A percentile compares a stretch with the other conserved stretches of the same genome.
phyloP scores from a whole-genome alignment of 2,888 invertebrate genomes.

The Alitta virens region DNA sequence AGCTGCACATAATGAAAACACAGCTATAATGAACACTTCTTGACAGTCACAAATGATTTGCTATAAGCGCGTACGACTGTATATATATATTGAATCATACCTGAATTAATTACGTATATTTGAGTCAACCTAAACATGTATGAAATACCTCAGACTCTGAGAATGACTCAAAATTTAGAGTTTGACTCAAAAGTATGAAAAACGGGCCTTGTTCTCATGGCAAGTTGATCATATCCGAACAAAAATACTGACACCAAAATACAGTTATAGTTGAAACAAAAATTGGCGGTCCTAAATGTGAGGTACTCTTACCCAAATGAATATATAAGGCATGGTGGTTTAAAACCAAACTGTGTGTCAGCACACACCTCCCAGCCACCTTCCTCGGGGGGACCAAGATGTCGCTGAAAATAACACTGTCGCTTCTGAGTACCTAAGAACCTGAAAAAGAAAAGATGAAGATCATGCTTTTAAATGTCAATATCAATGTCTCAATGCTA shows the following conservation, averaged over 20 bases:
- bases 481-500: not conserved
- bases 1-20: not conserved
- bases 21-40: no score
- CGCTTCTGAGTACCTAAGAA: conserved; percentile 17
- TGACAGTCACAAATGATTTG: no score
- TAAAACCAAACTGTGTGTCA: conserved; percentile 41
- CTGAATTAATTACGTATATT: no score
- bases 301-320: conserved; percentile 48
- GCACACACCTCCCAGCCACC: conserved; percentile 55
- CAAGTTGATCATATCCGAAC: not conserved
- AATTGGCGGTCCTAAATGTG: not conserved
- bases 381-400: conserved; percentile 45
- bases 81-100: no score
- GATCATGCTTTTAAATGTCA: not conserved
- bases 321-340: conserved; percentile 45
- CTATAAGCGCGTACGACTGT: no score
- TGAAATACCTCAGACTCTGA: no score
- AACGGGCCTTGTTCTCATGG: not conserved
- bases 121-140: no score
- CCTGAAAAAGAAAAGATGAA: conserved; percentile 7
- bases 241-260: not conserved
- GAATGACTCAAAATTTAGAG: no score
- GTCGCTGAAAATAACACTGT: conserved; percentile 26
- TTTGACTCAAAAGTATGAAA: no score
- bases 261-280: not conserved